phyloP scores from a whole-genome alignment of 2,113 vertebrate genomes.

The Promerops cafer region DNA sequence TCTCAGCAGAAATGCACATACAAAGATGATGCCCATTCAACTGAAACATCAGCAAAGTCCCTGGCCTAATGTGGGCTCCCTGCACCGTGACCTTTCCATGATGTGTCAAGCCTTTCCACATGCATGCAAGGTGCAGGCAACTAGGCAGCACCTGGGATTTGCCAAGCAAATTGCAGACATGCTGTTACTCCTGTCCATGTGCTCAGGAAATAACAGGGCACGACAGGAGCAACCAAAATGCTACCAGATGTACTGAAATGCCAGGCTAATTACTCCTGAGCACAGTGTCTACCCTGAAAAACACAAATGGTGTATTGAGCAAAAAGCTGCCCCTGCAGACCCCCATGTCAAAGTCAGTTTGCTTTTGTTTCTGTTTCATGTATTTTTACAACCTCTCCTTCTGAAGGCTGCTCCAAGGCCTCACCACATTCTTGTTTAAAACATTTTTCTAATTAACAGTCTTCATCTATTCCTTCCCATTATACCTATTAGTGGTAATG shows the following conservation, averaged over 20 bases:
- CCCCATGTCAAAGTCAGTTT: not conserved
- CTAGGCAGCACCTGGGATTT: not conserved
- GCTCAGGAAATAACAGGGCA: not conserved
- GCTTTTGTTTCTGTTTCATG: not conserved
- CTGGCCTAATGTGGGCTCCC: not conserved
- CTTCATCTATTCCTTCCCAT: not conserved
- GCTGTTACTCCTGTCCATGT: not conserved
- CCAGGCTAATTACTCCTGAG: not conserved
- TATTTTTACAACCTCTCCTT: not conserved
- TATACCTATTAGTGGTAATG: not conserved
- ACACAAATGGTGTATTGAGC: not conserved
- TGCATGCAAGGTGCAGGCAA: not conserved
- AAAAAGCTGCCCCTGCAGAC: not conserved
- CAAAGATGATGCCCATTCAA: not conserved
- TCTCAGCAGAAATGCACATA: not conserved
- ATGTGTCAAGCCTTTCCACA: not conserved
- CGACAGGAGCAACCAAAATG: not conserved
- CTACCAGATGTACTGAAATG: not conserved
- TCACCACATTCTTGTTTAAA: not conserved
- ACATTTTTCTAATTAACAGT: not conserved
- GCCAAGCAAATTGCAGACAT: not conserved
- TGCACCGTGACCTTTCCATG: not conserved
- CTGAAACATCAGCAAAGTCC: not conserved
- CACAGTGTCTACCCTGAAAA: not conserved
- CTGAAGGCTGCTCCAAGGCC: not conserved